Percentiles rank a stretch among this genome's conserved stretches.
Evolutionary conservation across 2,888 invertebrate genomes (phyloP).

Genomic region (Deilephila elpenor): DNA sequence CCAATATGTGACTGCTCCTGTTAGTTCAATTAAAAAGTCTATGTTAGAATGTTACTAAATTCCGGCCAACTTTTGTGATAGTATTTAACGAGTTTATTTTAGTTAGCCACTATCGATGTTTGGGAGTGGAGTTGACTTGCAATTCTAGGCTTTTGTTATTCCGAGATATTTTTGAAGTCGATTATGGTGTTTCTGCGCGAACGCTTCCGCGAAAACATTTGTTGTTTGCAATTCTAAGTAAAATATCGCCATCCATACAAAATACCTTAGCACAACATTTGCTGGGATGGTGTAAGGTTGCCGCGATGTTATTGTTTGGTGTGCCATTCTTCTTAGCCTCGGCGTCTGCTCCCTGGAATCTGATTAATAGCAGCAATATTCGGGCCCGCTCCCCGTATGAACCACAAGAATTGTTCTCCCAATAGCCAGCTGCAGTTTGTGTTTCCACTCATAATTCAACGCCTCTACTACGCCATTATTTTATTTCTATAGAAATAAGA

Average conservation of each 20-base stretch:
- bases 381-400: conserved; percentile 59
- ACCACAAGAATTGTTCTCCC: conserved; percentile 64
- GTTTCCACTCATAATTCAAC: conserved; percentile 47
- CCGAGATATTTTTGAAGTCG: background rate
- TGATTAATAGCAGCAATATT: conserved; percentile 80
- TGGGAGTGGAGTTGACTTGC: conserved; percentile 31
- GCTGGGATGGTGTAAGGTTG: conserved; percentile 35
- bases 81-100: conserved; percentile 48
- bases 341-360: conserved; percentile 52
- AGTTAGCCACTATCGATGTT: conserved; percentile 30
- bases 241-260: conserved; percentile 47
- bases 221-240: conserved; percentile 45
- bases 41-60: conserved; percentile 43
- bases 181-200: conserved; percentile 37
- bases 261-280: conserved; percentile 42
- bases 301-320: conserved; percentile 63
- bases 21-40: conserved; percentile 67
- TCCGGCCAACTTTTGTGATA: conserved; percentile 55
- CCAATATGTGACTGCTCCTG: conserved; percentile 71
- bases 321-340: conserved; percentile 66
- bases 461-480: conserved; percentile 33
- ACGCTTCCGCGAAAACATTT: conserved; percentile 44
- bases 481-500: conserved; percentile 7
- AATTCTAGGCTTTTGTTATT: background rate
- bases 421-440: conserved; percentile 48